Base-by-base conservation (phyloP, 1,140 invertebrate genomes). In the Pseudachorutes palmiensis region DNA sequence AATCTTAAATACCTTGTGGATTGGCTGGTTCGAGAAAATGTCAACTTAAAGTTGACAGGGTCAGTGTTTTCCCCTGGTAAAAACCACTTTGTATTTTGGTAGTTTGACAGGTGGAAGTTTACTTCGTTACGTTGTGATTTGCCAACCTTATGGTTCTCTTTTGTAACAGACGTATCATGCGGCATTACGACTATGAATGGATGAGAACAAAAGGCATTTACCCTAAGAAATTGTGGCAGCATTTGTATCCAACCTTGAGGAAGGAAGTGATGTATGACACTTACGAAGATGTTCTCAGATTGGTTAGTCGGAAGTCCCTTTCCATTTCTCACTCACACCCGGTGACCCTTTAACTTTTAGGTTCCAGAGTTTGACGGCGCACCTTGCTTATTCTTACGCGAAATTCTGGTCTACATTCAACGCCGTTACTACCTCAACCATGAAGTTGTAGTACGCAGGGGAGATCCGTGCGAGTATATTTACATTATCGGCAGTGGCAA, bases 181-280 rank as follows among this genome's bases (percentile, higher is more conserved):
- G 66, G 24, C 36, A 67, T 26, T 67, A 67, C 29, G 61, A 67
- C 26, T 67, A 62, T 36, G 45, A 67, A 32, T 67, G 66, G 66
- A 3, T 65, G 3, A 31, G 66, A n/a, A 63, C 66, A 19, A n/a
- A 63, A 29, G 66, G 66, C n/a, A 63, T 67, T 55, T 58, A 63
- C 22, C 60, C 66, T 14, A 59, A 67, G 26, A 51, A 59, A 22
- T 48, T 67, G 1, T 67, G 60, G 48, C 3, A 33, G 22, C 62
- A 63, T 33, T 41, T 67, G 29, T 67, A 62, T 41, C 66, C 66
- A 2, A 32, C 66, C 2, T 28, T 67, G 24, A 36, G 60, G 29
- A 62, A 63, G 57, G 66, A 67, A 62, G 66, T 67, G 1, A 45
- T 58, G 19, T 26, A 62, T 41, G 36, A 62, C 32, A 58, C 61